These are phyloP conservation scores for Apodemia zela DNA, from an alignment of 2,888 invertebrate genomes.

Conservation along the genomic window DNA sequence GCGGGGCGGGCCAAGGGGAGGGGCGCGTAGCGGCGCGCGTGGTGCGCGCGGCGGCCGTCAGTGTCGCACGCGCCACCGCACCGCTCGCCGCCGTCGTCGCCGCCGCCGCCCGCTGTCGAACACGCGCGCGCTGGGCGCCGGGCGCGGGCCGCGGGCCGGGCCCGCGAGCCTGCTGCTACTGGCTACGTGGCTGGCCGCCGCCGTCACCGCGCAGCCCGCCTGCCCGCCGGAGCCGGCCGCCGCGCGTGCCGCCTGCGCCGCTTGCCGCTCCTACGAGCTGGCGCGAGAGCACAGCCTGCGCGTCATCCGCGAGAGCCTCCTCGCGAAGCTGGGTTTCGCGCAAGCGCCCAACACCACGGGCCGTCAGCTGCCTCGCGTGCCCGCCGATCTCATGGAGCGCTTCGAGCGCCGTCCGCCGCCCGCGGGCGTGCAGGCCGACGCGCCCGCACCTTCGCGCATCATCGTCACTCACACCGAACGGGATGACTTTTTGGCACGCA, in stretches of 20 bases:
- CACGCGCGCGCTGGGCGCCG: constrained; percentile 79
- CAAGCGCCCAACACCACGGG: constrained; percentile 84
- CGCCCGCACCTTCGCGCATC: constrained; percentile 69
- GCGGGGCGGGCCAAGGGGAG: constrained; percentile 21
- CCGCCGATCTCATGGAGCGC: constrained; percentile 75
- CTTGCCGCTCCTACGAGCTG: constrained; percentile 79
- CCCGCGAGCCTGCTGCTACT: constrained; percentile 79
- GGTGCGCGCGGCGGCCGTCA: constrained; percentile 37
- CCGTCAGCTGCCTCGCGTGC: constrained; percentile 78
- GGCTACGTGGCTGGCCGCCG: constrained; percentile 74
- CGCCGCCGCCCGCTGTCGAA: constrained; percentile 76
- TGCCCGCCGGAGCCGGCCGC: constrained; percentile 60
- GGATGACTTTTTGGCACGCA: constrained; percentile 84
- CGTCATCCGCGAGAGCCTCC: constrained; percentile 83
- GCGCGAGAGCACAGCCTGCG: constrained; percentile 81
- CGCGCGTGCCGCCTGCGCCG: constrained; percentile 65
- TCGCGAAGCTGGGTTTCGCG: constrained; percentile 82
- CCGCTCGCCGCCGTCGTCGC: constrained; percentile 65
- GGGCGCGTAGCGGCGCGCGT: constrained; percentile 36
- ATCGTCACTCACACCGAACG: constrained; percentile 80
- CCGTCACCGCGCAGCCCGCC: constrained; percentile 56
- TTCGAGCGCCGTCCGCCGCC: constrained; percentile 75
- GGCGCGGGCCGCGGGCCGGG: constrained; percentile 80
- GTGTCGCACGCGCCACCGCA: constrained; percentile 44
- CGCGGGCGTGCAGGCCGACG: constrained; percentile 82